Evolutionary conservation across 2,113 vertebrate species (phyloP).

Genomic region (Colius striatus): DNA sequence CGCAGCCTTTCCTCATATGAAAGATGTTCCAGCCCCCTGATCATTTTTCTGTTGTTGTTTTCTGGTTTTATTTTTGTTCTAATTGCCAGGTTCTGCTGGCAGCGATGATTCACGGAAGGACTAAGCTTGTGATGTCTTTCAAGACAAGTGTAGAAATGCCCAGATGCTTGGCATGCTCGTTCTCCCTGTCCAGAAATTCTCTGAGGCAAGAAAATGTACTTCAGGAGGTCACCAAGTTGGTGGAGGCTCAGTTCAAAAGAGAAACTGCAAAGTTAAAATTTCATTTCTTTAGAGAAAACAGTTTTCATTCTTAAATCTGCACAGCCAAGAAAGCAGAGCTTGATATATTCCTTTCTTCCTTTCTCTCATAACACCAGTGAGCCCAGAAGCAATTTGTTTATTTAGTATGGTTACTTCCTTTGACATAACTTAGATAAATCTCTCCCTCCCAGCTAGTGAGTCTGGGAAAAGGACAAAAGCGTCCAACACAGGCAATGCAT

Average conservation of each 20-base stretch:
- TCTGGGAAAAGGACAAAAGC: background rate
- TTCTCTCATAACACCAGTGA: background rate
- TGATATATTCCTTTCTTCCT: background rate
- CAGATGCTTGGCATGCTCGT: background rate
- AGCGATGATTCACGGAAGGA: background rate
- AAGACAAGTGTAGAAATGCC: background rate
- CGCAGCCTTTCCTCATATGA: no score
- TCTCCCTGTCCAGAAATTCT: background rate
- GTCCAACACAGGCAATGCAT: accelerated
- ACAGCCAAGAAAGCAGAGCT: background rate
- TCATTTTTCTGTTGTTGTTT: background rate
- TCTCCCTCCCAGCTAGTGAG: background rate
- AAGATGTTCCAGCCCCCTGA: no score
- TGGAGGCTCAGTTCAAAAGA: background rate
- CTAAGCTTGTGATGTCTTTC: background rate
- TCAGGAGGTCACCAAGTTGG: background rate
- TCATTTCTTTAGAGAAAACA: background rate
- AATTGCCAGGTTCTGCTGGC: background rate
- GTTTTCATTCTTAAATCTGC: background rate
- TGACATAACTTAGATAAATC: background rate
- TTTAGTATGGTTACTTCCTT: conserved; percentile 1
- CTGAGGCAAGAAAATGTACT: background rate
- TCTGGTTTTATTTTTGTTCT: background rate
- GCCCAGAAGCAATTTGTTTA: background rate
- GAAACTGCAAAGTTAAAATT: background rate